These are phyloP conservation scores for Uloborus diversus DNA, from an alignment of 1,140 invertebrate species.

Conservation along the genomic window DNA sequence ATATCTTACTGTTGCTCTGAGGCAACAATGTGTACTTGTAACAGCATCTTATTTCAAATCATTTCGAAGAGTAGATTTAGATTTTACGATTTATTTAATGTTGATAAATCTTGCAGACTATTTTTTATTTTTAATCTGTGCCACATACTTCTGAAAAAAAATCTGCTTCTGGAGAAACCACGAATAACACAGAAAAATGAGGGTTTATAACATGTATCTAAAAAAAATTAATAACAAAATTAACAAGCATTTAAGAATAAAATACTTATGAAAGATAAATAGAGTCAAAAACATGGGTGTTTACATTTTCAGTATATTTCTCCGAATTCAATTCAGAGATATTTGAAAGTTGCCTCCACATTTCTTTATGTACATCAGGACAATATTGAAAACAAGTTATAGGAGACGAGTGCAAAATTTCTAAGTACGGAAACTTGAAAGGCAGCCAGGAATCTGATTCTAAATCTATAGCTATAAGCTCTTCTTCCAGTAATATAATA, in stretches of 20 bases:
- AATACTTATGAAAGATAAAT: background rate
- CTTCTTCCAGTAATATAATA: slow-evolving; percentile 90
- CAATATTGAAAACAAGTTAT: slow-evolving; percentile 83
- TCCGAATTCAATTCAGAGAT: slow-evolving; percentile 72
- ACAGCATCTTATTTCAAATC: too few relatives aligned
- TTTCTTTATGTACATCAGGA: slow-evolving; percentile 74
- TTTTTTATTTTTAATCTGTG: too few relatives aligned
- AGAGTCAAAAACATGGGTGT: background rate
- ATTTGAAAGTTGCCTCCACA: slow-evolving; percentile 78
- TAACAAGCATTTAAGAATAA: background rate
- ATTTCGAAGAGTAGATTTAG: too few relatives aligned
- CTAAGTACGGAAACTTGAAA: slow-evolving; percentile 87
- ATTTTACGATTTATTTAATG: too few relatives aligned
- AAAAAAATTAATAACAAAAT: background rate
- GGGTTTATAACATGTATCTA: background rate
- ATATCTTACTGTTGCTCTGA: too few relatives aligned
- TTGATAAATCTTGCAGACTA: too few relatives aligned
- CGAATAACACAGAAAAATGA: too few relatives aligned
- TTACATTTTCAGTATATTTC: slow-evolving; percentile 57
- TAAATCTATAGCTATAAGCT: slow-evolving; percentile 90
- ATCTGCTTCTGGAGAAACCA: too few relatives aligned
- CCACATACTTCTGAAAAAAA: too few relatives aligned
- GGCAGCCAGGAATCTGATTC: slow-evolving; percentile 79
- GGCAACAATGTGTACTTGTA: too few relatives aligned
- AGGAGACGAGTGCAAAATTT: slow-evolving; percentile 91